Percentiles rank a stretch among this genome's conserved stretches.
phyloP scores from a whole-genome alignment of 2,113 vertebrate genomes.

The Australoheros scitulus region DNA sequence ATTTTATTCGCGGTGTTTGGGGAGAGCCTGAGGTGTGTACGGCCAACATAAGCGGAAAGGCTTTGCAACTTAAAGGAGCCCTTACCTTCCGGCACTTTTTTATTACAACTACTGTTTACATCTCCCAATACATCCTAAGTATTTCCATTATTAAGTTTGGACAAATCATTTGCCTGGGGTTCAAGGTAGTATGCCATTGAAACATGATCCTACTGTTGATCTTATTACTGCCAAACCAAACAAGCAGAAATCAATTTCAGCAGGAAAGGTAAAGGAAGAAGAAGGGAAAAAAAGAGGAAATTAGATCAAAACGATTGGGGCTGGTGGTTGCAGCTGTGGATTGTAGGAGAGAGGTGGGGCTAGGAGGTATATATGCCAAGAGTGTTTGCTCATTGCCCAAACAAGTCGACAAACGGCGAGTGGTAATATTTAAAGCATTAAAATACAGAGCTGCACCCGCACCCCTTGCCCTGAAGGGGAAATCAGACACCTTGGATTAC shows the following conservation, averaged over 20 bases:
- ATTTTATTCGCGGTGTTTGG: conserved; percentile 89
- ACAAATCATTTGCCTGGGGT: conserved; percentile 99
- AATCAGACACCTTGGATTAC: conserved; percentile 70
- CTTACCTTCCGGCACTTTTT: conserved; percentile 92
- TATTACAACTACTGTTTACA: conserved; percentile 98
- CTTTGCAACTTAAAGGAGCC: conserved; percentile 93
- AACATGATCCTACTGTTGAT: conserved; percentile 94
- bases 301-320: conserved; percentile 79
- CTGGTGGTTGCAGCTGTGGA: conserved; percentile 67
- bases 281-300: conserved; percentile 74
- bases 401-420: conserved; percentile 65
- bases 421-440: conserved; percentile 64
- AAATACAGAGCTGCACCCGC: conserved; percentile 54
- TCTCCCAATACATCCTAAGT: conserved; percentile 97
- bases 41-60: conserved; percentile 89
- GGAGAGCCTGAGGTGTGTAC: conserved; percentile 82
- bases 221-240: conserved; percentile 93
- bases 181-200: conserved; percentile 94
- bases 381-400: conserved; percentile 63
- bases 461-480: conserved; percentile 61
- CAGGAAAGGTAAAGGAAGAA: conserved; percentile 80
- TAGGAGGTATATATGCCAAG: conserved; percentile 54
- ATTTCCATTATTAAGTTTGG: conserved; percentile 97
- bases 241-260: conserved; percentile 90
- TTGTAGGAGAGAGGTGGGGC: conserved; percentile 55